Conservation (phyloP, 2,113 vertebrate genomes). For the Rhadina sibilatrix region DNA sequence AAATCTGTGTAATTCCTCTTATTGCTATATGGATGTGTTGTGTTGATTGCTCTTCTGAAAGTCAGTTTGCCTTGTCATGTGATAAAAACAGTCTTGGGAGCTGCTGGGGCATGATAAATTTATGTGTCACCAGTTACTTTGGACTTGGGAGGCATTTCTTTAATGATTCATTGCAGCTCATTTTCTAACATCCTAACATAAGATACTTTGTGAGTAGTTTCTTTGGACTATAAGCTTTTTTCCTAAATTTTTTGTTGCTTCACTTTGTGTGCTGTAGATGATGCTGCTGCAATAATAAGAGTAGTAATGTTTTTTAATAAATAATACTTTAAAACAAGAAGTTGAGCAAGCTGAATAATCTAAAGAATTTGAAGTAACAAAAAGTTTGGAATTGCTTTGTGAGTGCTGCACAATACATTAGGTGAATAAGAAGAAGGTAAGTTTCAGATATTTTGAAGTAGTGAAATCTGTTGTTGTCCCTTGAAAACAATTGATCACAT, state of each 20-base stretch:
- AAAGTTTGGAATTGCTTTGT: neutral
- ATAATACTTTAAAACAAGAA: neutral
- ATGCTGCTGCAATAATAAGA: neutral
- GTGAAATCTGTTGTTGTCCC: neutral
- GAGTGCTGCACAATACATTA: neutral
- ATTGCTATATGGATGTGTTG: neutral
- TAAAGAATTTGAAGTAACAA: neutral
- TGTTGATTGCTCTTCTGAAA: neutral
- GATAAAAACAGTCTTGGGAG: neutral
- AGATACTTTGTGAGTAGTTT: neutral
- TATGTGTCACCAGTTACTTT: neutral
- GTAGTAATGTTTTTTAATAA: neutral
- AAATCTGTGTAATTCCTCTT: neutral
- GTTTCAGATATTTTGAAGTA: neutral
- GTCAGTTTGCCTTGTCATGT: neutral
- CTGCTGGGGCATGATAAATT: neutral
- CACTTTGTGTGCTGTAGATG: neutral
- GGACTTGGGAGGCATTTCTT: neutral
- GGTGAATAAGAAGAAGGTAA: neutral
- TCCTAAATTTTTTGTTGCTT: neutral
- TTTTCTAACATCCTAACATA: neutral
- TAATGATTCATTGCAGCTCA: neutral
- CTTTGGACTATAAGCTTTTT: neutral
- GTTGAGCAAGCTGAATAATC: neutral
- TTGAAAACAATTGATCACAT: neutral